Base-by-base conservation (phyloP, 2,888 invertebrate species). In the Lasiommata megera region DNA sequence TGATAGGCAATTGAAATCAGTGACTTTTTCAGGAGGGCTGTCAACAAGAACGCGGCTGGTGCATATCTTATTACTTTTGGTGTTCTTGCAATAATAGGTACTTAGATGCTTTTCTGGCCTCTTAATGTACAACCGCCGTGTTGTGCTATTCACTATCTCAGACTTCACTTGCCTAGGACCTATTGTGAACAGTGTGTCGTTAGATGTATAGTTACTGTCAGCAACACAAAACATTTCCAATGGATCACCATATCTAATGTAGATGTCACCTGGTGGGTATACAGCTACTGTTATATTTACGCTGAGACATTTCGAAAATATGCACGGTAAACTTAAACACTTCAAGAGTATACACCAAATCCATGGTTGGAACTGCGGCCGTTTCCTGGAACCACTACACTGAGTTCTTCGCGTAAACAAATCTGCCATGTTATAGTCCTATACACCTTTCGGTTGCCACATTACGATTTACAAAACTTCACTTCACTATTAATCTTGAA, bases 1-100 rank as follows among this genome's bases (percentile, higher is more conserved):
- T 9, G 96, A 94, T 48, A 93, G 82, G 73, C 97, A 97, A 23
- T 84, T 84, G 71, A 97, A 96, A 76, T 96, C 93, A 7, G 84
- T 80, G 1, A 96, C 94, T 66, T 91, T 79, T 59, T 87, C 76
- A 0, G 96, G 96, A 54, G 92, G 86, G 38, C 87, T 83, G 38
- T 92, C 93, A 51, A 88, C 82, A 41, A 84, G 64, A 0, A 89
- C 82, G 51, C 83, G 73, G 48, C 71, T 80, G 0, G 77, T 54
- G 60, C 84, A 87, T 51, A 70, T 68, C 63, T 80, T 82, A 0
- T 68, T 72, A 8, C 70, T 79, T 60, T 67, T 74, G 48, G 68
- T 84, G 68, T 78, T 84, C 61, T 48, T 84, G 72, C 95, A 95
- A 65, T 88, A 91, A 70, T 93, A 93, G 65, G 88, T 82, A 57